Evolutionary conservation across 92 coral and sea anemone species (phyloP), one percentile per base, ranked within the genome.

Genomic region (Parazoanthus atlanticus): DNA sequence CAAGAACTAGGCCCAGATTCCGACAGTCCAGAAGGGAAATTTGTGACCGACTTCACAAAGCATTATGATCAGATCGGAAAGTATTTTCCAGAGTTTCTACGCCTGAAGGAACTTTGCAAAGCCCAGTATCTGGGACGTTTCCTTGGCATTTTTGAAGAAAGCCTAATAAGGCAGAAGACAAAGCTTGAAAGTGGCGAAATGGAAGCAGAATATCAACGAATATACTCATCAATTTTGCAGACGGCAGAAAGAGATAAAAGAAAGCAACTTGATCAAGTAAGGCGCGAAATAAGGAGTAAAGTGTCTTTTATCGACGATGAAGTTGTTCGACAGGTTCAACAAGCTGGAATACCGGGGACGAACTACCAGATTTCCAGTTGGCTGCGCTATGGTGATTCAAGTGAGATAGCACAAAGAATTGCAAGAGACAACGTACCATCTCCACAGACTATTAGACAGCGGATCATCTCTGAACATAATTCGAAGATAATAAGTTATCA

Each of bases 61-160:
- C 76, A 88, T 80, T 88, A 88, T 17, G 86, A 88, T 70, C 76
- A 88, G 77, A 88, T 88, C 30, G 90, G 90, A 15, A 33, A 88
- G 56, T 38, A 43, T 70, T 88, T 88, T 88, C 90, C 90, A 2
- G 90, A 80, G 67, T 88, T 88, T 65, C 80, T 88, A 23, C 90
- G 90, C 72, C 25, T 88, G 78, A 88, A 88, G 75, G 90, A 88
- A 88, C 90, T 88, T 79, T 88, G 90, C 87, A 88, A 88, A 79
- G 90, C 72, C 61, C 86, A 79, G 70, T 88, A 52, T 76, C 69
- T 88, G 66, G 90, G 90, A 29, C 32, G 33, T 34, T 88, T 88
- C 77, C 54, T 79, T 21, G 79, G 34, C 31, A 80, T 25, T 56
- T 80, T 88, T 69, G 65, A 80, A 88, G 78, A 89, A 6, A 43